phyloP scores from a whole-genome alignment of 2,888 invertebrate genomes.

The Troides aeacus region DNA sequence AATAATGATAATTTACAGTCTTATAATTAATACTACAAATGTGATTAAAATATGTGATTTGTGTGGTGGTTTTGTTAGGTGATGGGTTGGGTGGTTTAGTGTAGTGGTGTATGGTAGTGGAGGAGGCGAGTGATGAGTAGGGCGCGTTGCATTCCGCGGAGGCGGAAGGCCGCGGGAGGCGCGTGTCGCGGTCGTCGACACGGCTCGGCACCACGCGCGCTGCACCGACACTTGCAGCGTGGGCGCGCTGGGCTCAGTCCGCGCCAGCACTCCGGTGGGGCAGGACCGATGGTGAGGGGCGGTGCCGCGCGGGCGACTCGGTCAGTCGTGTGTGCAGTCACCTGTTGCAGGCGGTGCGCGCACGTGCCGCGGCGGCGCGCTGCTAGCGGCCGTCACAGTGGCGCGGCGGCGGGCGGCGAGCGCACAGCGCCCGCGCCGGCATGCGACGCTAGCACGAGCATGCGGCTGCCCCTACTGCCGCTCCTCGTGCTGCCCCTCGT shows the following conservation, averaged over 20 bases:
- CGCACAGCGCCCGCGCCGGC: constrained; percentile 63
- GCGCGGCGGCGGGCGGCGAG: constrained; percentile 50
- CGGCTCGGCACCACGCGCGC: constrained; percentile 42
- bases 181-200: constrained; percentile 40
- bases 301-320: constrained; percentile 36
- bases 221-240: constrained; percentile 51
- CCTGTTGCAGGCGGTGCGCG: constrained; percentile 48
- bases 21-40: background rate
- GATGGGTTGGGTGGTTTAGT: background rate
- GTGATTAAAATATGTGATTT: background rate
- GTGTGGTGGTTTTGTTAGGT: background rate
- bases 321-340: constrained; percentile 49
- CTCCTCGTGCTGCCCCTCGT: constrained; percentile 75
- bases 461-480: constrained; percentile 76
- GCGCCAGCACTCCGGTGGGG: constrained; percentile 62
- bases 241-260: constrained; percentile 54
- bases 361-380: constrained; percentile 42
- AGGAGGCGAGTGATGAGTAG: constrained; percentile 21
- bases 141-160: constrained; percentile 37
- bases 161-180: constrained; percentile 40
- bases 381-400: constrained; percentile 46
- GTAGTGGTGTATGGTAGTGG: constrained; percentile 7
- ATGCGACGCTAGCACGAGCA: constrained; percentile 72
- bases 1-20: constrained; percentile 28
- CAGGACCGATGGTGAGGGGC: constrained; percentile 50